These are phyloP conservation scores for Campylomormyrus numenius DNA, from an alignment of 2,113 vertebrate species.

Conservation along the genomic window DNA sequence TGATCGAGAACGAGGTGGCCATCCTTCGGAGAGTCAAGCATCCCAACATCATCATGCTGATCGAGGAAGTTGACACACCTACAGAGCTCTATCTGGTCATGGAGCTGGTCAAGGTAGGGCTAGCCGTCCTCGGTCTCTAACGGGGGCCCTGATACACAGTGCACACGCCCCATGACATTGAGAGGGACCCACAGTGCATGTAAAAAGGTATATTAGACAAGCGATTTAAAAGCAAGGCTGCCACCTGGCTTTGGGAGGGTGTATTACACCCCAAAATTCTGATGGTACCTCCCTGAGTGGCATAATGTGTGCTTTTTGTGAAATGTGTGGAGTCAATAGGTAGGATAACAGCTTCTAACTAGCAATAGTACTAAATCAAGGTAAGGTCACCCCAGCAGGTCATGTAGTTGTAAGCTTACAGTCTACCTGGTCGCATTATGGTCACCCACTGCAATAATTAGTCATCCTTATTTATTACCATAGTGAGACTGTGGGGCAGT, in stretches of 20 bases:
- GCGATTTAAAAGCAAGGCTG: neutral
- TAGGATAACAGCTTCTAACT: too few species aligned
- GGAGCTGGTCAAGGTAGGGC: constrained; percentile 80
- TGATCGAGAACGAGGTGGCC: constrained; percentile 94
- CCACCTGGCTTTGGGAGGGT: neutral
- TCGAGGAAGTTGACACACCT: constrained; percentile 90
- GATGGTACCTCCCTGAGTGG: neutral
- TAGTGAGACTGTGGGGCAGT: neutral
- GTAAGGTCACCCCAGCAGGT: neutral
- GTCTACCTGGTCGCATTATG: neutral
- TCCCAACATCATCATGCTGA: constrained; percentile 93
- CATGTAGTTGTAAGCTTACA: neutral
- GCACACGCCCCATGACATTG: neutral
- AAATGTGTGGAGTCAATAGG: too few species aligned
- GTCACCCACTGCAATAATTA: neutral
- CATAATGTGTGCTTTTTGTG: neutral
- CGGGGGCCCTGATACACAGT: neutral
- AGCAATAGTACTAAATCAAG: neutral
- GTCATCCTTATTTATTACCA: neutral
- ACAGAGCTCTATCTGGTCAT: constrained; percentile 91
- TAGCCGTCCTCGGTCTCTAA: neutral
- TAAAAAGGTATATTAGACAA: neutral
- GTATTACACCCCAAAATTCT: neutral
- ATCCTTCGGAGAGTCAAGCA: constrained; percentile 85
- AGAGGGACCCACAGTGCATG: neutral